Evolutionary conservation across 2,888 invertebrate species (phyloP).

Genomic region (Eupithecia dodoneata): DNA sequence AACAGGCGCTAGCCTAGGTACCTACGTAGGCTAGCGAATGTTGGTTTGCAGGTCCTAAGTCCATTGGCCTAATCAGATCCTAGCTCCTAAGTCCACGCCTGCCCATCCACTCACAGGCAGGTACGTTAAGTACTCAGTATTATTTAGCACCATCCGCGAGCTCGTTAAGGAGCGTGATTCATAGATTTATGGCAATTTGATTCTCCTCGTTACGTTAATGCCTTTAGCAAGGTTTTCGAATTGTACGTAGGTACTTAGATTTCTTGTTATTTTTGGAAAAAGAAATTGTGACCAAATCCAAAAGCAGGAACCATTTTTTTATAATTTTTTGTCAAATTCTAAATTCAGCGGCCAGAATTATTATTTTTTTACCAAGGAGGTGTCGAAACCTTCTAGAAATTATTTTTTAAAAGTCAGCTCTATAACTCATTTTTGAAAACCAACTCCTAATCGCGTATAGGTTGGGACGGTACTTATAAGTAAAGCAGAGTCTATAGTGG

Average conservation of each 20-base stretch:
- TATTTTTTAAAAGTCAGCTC: no score
- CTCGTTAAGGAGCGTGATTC: conserved; percentile 26
- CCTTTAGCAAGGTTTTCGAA: conserved; percentile 11
- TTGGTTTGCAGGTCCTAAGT: background rate
- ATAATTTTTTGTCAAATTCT: no score
- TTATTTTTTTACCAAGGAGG: no score
- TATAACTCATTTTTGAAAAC: no score
- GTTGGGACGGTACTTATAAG: no score
- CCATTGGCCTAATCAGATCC: background rate
- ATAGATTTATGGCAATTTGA: conserved; percentile 43
- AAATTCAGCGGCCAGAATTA: background rate
- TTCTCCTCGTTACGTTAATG: conserved; percentile 21
- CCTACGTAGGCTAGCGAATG: background rate
- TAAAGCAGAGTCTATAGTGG: background rate
- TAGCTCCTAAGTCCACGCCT: background rate
- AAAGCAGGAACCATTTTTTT: background rate
- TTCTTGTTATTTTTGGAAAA: background rate
- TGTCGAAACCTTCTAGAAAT: no score
- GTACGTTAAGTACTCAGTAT: background rate
- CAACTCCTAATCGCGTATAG: no score
- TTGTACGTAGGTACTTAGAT: background rate
- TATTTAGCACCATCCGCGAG: conserved; percentile 15
- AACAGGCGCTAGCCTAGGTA: no score
- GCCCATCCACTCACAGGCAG: background rate
- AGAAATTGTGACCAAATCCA: no score